Base-by-base conservation (phyloP, 2,888 invertebrate genomes). In the Linnaemya vulpina region DNA sequence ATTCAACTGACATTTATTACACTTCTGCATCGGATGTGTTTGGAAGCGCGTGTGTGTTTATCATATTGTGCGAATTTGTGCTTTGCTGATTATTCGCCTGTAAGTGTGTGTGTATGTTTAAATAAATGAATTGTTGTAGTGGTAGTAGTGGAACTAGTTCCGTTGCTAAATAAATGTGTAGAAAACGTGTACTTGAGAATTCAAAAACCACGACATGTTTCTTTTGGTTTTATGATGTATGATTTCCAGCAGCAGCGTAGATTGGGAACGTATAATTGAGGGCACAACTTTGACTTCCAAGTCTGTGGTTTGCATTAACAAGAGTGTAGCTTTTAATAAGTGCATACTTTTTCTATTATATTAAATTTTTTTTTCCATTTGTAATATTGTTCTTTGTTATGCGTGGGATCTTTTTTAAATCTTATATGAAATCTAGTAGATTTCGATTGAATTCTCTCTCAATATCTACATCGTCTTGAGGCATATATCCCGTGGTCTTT, bases 151-250 rank as follows among this genome's bases (percentile, higher is more conserved):
- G 82, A 86, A 78, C 9, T 40, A 79, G 80, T 77, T 74, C 51
- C 40, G 62, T 68, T 75, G 62, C 58, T 65, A 83, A 84, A 86
- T 87, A 84, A 87, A 87, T 88, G 86, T 87, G 84, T 86, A 88
- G 87, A 63, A 82, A 82, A 70, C 63, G 76, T 82, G 74, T 74
- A 87, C 88, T 88, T 88, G 87, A 87, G 86, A 87, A 53, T 75
- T 49, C 30, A 87, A 86, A 85, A 84, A 78, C 70, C 75, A 86
- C 67, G 83, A 85, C 83, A 85, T 82, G 74, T 68, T 70, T 70
- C 51, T 80, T 60, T 73, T 17, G 71, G 63, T 63, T 86, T 74
- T 76, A 76, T 77, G 73, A 80, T 68, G 40, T 65, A 79, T 75
- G 70, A 46, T 60, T 77, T 22, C 15, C 10, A n/a, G 3, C 82